A percentile compares a stretch with the other conserved stretches of the same genome.
These are phyloP conservation scores for Branchipolynoe longqiensis DNA, from an alignment of 2,888 invertebrate species.

Conservation along the genomic window DNA sequence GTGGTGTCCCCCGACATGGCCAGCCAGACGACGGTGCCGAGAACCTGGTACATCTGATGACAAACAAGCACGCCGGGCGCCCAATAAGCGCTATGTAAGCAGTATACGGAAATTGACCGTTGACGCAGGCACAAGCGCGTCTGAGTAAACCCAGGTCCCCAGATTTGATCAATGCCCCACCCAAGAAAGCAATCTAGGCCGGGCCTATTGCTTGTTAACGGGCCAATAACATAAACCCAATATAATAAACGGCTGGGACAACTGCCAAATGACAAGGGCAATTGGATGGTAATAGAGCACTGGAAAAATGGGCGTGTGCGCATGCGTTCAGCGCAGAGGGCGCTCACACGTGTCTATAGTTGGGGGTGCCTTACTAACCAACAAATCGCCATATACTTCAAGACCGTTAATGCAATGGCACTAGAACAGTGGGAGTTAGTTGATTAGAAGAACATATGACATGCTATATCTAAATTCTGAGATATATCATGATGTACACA, in stretches of 20 bases:
- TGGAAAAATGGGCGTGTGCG: neutral
- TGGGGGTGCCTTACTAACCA: too few species aligned
- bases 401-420: too few species aligned
- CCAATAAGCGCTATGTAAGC: constrained; percentile 6
- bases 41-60: constrained; percentile 77
- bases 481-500: too few species aligned
- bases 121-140: neutral
- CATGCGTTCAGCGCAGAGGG: too few species aligned
- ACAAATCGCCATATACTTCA: too few species aligned
- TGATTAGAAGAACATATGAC: too few species aligned
- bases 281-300: constrained; percentile 32
- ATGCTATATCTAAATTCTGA: too few species aligned
- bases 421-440: too few species aligned
- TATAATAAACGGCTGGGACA: constrained; percentile 24
- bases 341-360: too few species aligned
- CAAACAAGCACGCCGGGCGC: neutral
- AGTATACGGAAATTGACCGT: constrained; percentile 35
- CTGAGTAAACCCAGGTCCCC: constrained; percentile 13
- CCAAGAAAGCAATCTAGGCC: constrained; percentile 28
- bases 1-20: constrained; percentile 82
- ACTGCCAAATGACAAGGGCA: constrained; percentile 29
- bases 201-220: constrained; percentile 45
- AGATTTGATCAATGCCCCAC: constrained; percentile 29
- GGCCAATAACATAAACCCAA: constrained; percentile 40
- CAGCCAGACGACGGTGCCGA: constrained; percentile 79